phyloP scores from a whole-genome alignment of 2,888 invertebrate species.

The Trachelus stipa region DNA sequence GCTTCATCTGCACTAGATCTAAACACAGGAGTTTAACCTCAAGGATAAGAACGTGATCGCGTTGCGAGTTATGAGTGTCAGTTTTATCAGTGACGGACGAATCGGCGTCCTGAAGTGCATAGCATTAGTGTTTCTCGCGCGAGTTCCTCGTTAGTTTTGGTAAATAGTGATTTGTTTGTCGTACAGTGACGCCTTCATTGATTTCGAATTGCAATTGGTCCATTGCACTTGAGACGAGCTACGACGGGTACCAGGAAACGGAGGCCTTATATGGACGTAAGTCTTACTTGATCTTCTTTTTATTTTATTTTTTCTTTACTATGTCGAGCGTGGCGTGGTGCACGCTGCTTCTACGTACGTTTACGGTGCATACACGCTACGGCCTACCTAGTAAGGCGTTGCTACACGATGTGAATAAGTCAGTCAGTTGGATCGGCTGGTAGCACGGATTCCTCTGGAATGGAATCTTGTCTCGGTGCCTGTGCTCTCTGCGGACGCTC shows the following conservation, averaged over 20 bases:
- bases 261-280: constrained; percentile 45
- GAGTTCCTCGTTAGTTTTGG: not conserved
- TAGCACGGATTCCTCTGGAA: constrained; percentile 36
- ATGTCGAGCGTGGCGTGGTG: not conserved
- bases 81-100: not conserved
- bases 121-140: not conserved
- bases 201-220: not conserved
- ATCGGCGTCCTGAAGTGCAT: not conserved
- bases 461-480: constrained; percentile 47
- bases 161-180: not conserved
- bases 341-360: not conserved
- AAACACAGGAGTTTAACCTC: not conserved
- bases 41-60: not conserved
- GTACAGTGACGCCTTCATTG: not conserved
- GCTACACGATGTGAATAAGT: constrained; percentile 3
- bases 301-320: constrained; percentile 17
- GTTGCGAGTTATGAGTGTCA: not conserved
- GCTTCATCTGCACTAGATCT: not conserved
- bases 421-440: constrained; percentile 23
- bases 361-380: not conserved
- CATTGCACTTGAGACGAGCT: not conserved
- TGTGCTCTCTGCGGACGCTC: constrained; percentile 8
- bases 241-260: constrained; percentile 4
- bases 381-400: not conserved
- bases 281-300: constrained; percentile 29